Evolutionary conservation across 2,888 invertebrate genomes (phyloP), one percentile per base, ranked within the genome.

Genomic region (Napeogenes inachia): DNA sequence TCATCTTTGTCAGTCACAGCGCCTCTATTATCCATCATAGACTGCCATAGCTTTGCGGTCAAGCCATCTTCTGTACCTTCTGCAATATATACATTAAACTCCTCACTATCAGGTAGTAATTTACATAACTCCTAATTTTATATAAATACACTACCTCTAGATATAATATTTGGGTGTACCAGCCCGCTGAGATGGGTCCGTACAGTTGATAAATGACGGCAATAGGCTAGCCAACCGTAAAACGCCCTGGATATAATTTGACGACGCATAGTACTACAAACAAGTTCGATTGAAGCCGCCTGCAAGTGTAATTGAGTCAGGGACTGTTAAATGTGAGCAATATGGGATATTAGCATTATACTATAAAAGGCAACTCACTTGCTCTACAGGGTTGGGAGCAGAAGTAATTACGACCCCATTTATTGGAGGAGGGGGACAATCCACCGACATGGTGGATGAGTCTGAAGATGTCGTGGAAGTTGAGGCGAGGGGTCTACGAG

Each of bases 161-260:
- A 92, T 12, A 95, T 89, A 60, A 96, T 95, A 67, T 92, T 92
- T 0, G 93, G 92, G 80, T 96, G 93, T 0, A 98, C 97, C 21
- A 98, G 89, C 0, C 97, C 97, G 42, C 97, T 96, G 13, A 98
- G 92, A 87, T 98, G 98, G 0, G 96, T 98, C 54, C 98, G 89
- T 0, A 99, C 97, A 0, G 98, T 98, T 45, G 96, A 95, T 75
- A 99, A 89, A 77, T 98, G 98, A 21, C 98, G 92, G 76, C 98
- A 98, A 80, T 98, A 97, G 0, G 98, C 97, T 65, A 98, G 89
- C 98, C 98, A 98, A 57, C 98, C 98, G 81, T 98, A 98, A 85
- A 98, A 98, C 13, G 98, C 98, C 63, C 98, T 91, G 0, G 98
- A 98, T 69, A 98, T 96, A 63, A 99, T 98, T 88, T 98, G 98